A percentile compares a stretch with the other conserved stretches of the same genome.
These are phyloP conservation scores for Sisor rabdophorus DNA, from an alignment of 2,113 vertebrate species.

Conservation along the genomic window DNA sequence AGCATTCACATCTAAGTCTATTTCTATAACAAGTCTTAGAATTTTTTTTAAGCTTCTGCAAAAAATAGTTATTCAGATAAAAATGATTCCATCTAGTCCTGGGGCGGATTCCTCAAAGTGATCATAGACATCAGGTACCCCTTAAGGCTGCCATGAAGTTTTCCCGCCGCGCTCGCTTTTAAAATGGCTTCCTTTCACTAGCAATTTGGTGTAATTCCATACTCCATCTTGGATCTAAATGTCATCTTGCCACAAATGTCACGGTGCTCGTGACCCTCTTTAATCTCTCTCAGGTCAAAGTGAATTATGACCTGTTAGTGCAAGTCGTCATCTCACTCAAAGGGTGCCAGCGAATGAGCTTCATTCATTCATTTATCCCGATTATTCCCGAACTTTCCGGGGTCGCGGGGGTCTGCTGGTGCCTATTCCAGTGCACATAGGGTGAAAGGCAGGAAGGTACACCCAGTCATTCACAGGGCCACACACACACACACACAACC, in stretches of 20 bases:
- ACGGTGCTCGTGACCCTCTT: conserved; percentile 56
- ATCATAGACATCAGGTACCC: background rate
- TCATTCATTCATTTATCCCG: no score
- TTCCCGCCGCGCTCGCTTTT: background rate
- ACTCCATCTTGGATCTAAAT: conserved; percentile 34
- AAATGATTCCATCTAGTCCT: background rate
- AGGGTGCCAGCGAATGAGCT: conserved; percentile 6
- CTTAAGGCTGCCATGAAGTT: no score
- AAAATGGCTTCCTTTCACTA: conserved; percentile 8
- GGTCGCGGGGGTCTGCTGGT: no score
- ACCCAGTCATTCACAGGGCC: no score
- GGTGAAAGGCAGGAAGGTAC: no score
- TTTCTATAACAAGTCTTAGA: background rate
- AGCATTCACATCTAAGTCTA: background rate
- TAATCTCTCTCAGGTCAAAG: conserved; percentile 57
- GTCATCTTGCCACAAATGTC: conserved; percentile 41
- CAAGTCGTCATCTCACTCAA: conserved; percentile 55
- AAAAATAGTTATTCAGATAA: background rate
- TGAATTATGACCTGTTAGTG: conserved; percentile 55
- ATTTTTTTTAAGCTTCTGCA: background rate
- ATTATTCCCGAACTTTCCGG: no score
- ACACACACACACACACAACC: no score
- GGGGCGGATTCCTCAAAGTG: background rate
- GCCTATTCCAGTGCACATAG: no score
- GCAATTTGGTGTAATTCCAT: conserved; percentile 9